Base-by-base conservation (phyloP, 2,113 vertebrate genomes). In the Abramis brama region DNA sequence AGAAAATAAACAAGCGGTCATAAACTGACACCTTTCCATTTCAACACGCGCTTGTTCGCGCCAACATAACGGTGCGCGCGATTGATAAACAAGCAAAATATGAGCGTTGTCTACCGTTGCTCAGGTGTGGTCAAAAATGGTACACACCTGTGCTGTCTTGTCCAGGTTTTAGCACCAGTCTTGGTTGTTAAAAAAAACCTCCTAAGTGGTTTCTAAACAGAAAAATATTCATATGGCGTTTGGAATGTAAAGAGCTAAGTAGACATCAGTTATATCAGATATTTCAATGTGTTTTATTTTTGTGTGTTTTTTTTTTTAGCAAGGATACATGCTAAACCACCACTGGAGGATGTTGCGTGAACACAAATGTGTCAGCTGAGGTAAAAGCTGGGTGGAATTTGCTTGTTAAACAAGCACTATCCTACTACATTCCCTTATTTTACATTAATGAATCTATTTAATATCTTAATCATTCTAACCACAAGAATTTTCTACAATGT, bases 171-270 rank as follows among this genome's bases (percentile, higher is more conserved):
- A 55, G 87, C 86, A 86, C 73, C 87, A 89, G 30, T 87, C 85
- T 66, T 85, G 87, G 86, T 89, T 84, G 50, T 85, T 6, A 55
- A 57, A 57, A 47, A 85, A 80, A 82, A 70, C 23, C 52, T 78
- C 9, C 81, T 86, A 78, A 88, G 88, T 90, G 92, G 91, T 84
- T 59, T 68, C 62, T 43, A 88, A 89, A 90, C 89, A 90, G 87
- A 87, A 66, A 90, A 87, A n/a, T 88, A 70, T 85, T 82, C 91
- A 93, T 89, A 52, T 88, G 88, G 82, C 60, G 15, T 47, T 83
- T 86, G 91, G 90, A 94, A 94, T 93, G 92, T 89, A 94, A 91
- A 93, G 91, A 95, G 30, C 43, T n/a, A 79, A 68, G 78, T 60
- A 52, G 86, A 66, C 52, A 57, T 85, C 86, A 83, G 74, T 33